Evolutionary conservation across 2,797 vertebrate genomes (phyloP), one percentile per base, ranked within the genome.

Genomic region (Phoebastria nigripes): DNA sequence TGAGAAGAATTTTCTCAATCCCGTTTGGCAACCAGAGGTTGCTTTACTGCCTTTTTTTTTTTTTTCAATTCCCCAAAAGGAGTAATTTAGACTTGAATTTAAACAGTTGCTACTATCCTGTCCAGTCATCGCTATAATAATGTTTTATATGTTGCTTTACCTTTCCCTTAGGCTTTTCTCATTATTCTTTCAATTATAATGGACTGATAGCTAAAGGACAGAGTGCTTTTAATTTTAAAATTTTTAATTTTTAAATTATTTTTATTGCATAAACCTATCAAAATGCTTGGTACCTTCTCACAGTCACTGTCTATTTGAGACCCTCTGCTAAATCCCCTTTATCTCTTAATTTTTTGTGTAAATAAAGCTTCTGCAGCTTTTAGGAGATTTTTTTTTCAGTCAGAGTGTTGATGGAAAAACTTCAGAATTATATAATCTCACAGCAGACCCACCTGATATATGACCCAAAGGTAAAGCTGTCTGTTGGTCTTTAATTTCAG

Each of bases 111-210:
- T 79, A 1, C 37, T 39, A 0, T 25, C 31, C 26, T 3, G 4
- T 44, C 35, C 46, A 3, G 18, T 33, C 42, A 8, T 11, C 14
- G 0, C 22, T 44, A 2, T 15, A 2, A 6, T 35, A 7, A 0
- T 20, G 25, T 33, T 54, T 69, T 46, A 8, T 26, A 3, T 41
- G 22, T 61, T 26, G 46, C 46, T 87, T 73, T 73, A 12, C 9
- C 14, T 67, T 74, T 58, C 19, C 33, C 4, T 39, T 44, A 8
- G 51, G 20, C 33, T 49, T 83, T 83, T 42, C n/a, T 59, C 12
- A 1, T 69, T 72, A 7, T 62, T 90, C 54, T 78, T 69, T 13
- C 10, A 12, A 0, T 93, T 58, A 4, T 10, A 42, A 2, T 18
- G 11, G 82, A 37, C 22, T 16, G 25, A 24, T 46, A 31, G 26